A percentile compares a stretch with the other conserved stretches of the same genome.
Conservation (phyloP, 2,113 vertebrate genomes). For the Emydura subglobosa region DNA sequence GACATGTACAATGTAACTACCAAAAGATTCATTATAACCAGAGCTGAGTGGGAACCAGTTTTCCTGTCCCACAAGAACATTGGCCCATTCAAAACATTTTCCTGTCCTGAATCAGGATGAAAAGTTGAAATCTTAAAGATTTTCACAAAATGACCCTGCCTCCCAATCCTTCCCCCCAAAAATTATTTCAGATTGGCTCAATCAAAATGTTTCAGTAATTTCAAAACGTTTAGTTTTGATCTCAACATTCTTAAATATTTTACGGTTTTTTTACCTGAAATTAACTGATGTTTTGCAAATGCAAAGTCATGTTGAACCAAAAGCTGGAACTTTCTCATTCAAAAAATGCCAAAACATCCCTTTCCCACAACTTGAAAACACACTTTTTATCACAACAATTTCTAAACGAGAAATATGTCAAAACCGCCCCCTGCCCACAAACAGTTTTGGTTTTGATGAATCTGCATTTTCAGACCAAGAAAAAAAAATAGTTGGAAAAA, state of each 20-base stretch:
- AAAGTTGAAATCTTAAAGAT: not conserved
- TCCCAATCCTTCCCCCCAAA: too few relatives aligned
- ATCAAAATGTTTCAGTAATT: not conserved
- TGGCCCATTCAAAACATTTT: not conserved
- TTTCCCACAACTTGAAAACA: not conserved
- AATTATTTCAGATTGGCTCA: not conserved
- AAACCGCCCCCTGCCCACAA: not conserved
- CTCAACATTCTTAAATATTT: not conserved
- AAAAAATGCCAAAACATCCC: not conserved
- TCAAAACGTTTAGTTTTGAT: not conserved
- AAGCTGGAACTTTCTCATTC: not conserved
- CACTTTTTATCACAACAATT: not conserved
- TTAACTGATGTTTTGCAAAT: not conserved
- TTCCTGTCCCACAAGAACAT: not conserved
- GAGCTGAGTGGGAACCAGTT: fast-evolving
- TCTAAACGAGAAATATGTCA: not conserved
- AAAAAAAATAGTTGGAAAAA: not conserved
- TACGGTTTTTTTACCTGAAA: not conserved
- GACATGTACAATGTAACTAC: not conserved
- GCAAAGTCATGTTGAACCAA: not conserved
- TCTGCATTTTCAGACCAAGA: not conserved
- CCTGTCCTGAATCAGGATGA: not conserved
- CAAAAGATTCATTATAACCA: not conserved
- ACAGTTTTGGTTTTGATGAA: not conserved
- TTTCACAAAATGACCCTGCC: not conserved